Base-by-base conservation (phyloP, 2,113 vertebrate species). In the Psephotus haematonotus region DNA sequence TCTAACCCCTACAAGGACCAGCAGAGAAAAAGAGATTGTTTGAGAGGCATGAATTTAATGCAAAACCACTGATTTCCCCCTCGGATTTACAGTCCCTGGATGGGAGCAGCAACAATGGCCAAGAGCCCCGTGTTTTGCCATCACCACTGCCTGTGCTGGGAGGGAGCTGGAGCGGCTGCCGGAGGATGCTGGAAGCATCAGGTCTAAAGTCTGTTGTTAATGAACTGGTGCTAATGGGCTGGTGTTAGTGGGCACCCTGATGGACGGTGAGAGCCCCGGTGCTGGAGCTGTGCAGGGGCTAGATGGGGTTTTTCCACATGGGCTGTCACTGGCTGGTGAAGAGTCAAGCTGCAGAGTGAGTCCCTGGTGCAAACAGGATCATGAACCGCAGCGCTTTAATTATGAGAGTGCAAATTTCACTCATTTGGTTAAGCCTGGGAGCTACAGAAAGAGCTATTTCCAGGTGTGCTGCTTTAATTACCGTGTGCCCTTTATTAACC, bases 351-450 rank as follows among this genome's bases (percentile, higher is more conserved):
- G 69, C 77, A 41, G 35, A 47, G 16, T 17, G 68, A 76, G 67
- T 94, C 85, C 84, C 10, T 0, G 1, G 47, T 27, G 41, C 71
- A 90, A 78, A n/a, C 50, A 18, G 68, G 85, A 87, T 60, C 8
- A 18, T 17, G 67, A 95, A 86, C 85, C 11, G 2, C 90, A 65
- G n/a, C 3, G 4, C 59, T 92, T 93, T 93, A 95, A 94, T 97
- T 82, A 96, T 2, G 3, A 59, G 79, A n/a, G 85, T 7, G 44
- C 90, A 62, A 93, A 92, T 88, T 94, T 90, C 57, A 15, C 77
- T 94, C 92, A 28, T 94, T 96, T 86, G 79, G 82, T 88, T 94
- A 92, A 94, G 88, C 94, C 96, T 95, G 90, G 85, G 59, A 96
- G 90, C 93, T 94, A 95, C 88, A 94, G 82, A 94, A 92, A 83